Evolutionary conservation across 2,113 vertebrate species (phyloP).

Genomic region (Syrrhaptes paradoxus): DNA sequence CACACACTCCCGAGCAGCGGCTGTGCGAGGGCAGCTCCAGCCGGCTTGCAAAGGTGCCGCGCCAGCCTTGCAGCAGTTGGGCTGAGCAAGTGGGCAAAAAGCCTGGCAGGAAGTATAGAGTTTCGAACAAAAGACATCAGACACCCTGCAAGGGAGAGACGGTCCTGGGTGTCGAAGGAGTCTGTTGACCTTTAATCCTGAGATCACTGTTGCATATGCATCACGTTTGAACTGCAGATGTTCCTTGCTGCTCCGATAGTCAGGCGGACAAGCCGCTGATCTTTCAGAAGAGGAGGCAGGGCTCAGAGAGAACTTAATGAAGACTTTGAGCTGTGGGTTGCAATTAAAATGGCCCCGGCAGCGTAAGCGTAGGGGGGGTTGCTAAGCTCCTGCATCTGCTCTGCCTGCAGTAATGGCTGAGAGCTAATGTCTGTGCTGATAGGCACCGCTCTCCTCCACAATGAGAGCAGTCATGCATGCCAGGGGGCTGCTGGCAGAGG

Average conservation of each 20-base stretch:
- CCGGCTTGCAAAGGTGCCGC: background rate
- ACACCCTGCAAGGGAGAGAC: background rate
- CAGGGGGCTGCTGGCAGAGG: conserved; percentile 1
- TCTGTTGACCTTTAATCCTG: conserved; percentile 66
- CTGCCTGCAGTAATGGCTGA: background rate
- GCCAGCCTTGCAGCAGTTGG: background rate
- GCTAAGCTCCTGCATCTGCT: conserved; percentile 4
- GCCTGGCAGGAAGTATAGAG: conserved; percentile 25
- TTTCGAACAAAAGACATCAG: conserved; percentile 44
- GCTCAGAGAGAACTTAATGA: conserved; percentile 46
- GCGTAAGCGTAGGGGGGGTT: background rate
- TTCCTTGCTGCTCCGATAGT: conserved; percentile 60
- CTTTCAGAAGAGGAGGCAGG: conserved; percentile 25
- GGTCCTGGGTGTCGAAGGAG: conserved; percentile 44
- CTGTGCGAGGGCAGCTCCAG: background rate
- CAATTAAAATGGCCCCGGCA: background rate
- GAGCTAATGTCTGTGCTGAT: background rate
- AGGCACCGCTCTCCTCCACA: background rate
- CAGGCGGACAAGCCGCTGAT: conserved; percentile 61
- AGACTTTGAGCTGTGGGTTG: conserved; percentile 48
- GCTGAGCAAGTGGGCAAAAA: background rate
- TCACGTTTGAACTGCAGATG: conserved; percentile 70
- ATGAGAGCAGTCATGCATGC: conserved; percentile 51
- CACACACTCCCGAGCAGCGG: background rate
- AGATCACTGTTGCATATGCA: conserved; percentile 44